Evolutionary conservation across 2,888 invertebrate genomes (phyloP), one percentile per base, ranked within the genome.

Genomic region (Allophyes oxyacanthae): DNA sequence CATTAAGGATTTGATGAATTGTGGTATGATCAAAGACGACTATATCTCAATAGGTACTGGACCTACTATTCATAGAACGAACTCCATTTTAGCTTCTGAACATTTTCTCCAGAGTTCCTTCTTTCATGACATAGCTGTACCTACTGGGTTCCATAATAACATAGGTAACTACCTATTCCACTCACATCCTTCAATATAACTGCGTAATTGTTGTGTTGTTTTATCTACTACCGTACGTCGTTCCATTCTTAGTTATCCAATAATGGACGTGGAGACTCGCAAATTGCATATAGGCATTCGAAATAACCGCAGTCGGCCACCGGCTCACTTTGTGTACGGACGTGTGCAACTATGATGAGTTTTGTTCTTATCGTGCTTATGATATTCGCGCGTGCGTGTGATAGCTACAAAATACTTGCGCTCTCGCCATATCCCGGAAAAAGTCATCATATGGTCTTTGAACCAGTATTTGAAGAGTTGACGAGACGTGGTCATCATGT

Each of bases 381-480:
- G 26, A n/a, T 73, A 11, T 48, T 69, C 13, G 38, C 73, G 46
- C 56, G 66, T 36, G 53, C 59, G 11, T 73, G 71, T 51, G 63
- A 78, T 11, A 70, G 78, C 41, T 84, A 78, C 43, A 82, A 77
- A 41, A 90, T 94, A 38, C 78, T 95, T 6, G 92, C 86, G 9
- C 60, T 92, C 0, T 86, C 95, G 33, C 88, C 90, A 1, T 92
- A 94, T 59, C 81, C 85, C 0, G 94, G 94, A 0, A 92, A 91
- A 54, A 95, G 95, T 49, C 95, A 95, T 64, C 89, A 93, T 62
- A 86, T 89, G 66, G 90, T 94, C 2, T 94, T 94, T 60, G 86
- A 90, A 38, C 90, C 94, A 0, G 71, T 95, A 6, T 59, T 95
- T 1, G 79, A 87, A 1, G 91, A 91, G 53, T 69, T 95, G 38